Evolutionary conservation across 2,113 vertebrate genomes (phyloP), one percentile per base, ranked within the genome.

Genomic region (Mormoops blainvillei): DNA sequence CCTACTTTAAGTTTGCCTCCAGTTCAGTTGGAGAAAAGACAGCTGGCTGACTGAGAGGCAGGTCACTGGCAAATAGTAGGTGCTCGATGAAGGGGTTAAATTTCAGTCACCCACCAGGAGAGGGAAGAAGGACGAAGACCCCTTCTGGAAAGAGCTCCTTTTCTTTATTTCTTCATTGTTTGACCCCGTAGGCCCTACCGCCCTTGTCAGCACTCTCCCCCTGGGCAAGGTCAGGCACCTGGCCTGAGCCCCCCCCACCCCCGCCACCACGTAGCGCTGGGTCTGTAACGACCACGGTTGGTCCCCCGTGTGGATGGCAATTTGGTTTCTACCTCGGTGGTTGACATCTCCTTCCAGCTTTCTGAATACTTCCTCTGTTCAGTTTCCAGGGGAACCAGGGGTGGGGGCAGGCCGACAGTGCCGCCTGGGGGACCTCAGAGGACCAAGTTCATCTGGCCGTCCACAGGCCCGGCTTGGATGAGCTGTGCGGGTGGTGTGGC

Each of bases 221-320:
- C 15, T 5, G 81, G 71, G 22, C 80, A n/a, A 19, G 71, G 14
- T 31, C 22, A 2, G 43, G 52, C 20, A 45, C 61, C 16, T 20
- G n/a, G 68, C 3, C 19, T 0, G 8, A 3, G 5, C 20, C 16
- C 36, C 31, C 33, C n/a, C n/a, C n/a, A n/a, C n/a, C n/a, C n/a
- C n/a, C n/a, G n/a, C n/a, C n/a, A n/a, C n/a, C n/a, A 2, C 0
- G 24, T 8, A 1, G 56, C 0, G 0, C 0, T 3, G 33, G n/a
- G 26, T 78, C 36, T 28, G 10, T 52, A 8, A 43, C 3, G 20
- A 58, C 67, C 84, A 1, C 36, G 1, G n/a, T 3, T 38, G 76
- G 43, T n/a, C 56, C 56, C 36, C 63, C 2, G 0, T 5, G 5
- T 28, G 63, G 38, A 33, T 5, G 41, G 74, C 52, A 38, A 36